Evolutionary conservation across 2,113 vertebrate genomes (phyloP), one percentile per base, ranked within the genome.

Genomic region (Pteruthius melanotis): DNA sequence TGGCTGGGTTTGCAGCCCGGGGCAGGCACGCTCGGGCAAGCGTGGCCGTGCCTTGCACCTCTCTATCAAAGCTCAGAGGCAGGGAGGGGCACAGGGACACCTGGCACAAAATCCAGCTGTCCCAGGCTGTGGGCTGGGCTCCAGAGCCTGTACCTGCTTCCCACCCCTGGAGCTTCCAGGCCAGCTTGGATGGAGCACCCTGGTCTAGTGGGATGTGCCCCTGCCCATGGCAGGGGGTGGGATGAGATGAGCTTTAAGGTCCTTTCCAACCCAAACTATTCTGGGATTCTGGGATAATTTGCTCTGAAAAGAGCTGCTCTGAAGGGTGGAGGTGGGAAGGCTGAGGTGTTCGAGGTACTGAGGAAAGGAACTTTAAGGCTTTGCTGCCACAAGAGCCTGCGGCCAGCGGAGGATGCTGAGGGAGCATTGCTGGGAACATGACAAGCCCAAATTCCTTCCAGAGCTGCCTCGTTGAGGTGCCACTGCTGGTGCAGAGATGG

Each of bases 1-100:
- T 18, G 60, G 21, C 64, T 66, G 57, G 1, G 5, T 47, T 20
- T 52, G 45, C 65, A 53, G 53, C 4, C 3, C 0, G 1, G 57
- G 35, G 28, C 33, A 64, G 59, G 63, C 35, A 31, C 0, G 7
- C 37, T 39, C 69, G 72, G 24, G 78, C 45, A 57, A 63, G 64
- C 1, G 0, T 28, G 53, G 28, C 44, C 40, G 7, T 50, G n/a
- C 33, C 75, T 69, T 27, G 26, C 18, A 33, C 24, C n/a, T 35
- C 9, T 2, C 28, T 27, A 0, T 9, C 22, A 49, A 37, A 72
- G 37, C 13, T 22, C 6, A 3, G 54, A 53, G 35, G 7, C 2
- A 23, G 11, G 37, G 21, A 84, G 27, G 44, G 59, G 40, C 59
- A 37, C 35, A 6, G 63, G 35, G 49, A 30, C 45, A 49, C 61